Percentiles rank a stretch among this genome's conserved stretches.
Conservation (phyloP, 1,140 invertebrate species). For the Thaumatotibia leucotreta region DNA sequence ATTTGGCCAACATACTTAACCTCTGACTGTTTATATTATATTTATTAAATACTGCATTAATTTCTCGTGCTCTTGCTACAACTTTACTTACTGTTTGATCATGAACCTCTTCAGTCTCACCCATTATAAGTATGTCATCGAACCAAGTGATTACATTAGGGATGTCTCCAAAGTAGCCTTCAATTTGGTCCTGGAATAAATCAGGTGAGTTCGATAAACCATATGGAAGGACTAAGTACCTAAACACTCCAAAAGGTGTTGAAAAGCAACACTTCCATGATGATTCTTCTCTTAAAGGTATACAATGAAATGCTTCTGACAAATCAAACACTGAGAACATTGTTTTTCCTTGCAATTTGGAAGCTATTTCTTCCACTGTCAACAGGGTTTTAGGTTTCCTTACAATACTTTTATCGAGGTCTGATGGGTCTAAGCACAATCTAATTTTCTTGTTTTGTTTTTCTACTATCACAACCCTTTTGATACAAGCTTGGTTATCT, state of each 20-base stretch:
- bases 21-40: slow-evolving; percentile 45
- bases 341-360: slow-evolving; percentile 18
- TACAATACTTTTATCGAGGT: slow-evolving; percentile 28
- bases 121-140: slow-evolving; percentile 35
- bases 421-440: slow-evolving; percentile 29
- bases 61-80: slow-evolving; percentile 21
- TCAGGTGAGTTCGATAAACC: slow-evolving; percentile 34
- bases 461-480: slow-evolving; percentile 26
- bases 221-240: slow-evolving; percentile 25
- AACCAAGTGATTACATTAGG: slow-evolving; percentile 30
- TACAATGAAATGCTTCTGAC: slow-evolving; percentile 27
- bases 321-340: slow-evolving; percentile 25
- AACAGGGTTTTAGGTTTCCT: slow-evolving; percentile 26
- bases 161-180: slow-evolving; percentile 27
- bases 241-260: slow-evolving; percentile 18
- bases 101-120: slow-evolving; percentile 22
- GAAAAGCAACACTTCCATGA: slow-evolving; percentile 20
- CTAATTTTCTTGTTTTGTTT: slow-evolving; percentile 22
- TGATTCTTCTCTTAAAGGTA: slow-evolving; percentile 17
- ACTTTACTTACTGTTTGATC: slow-evolving; percentile 14
- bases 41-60: slow-evolving; percentile 48
- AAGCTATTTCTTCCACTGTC: slow-evolving; percentile 17
- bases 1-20: slow-evolving; percentile 51
- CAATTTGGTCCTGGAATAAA: slow-evolving; percentile 29
- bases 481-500: slow-evolving; percentile 28